Conservation (phyloP, 2,113 vertebrate genomes). For the Epinephelus moara region DNA sequence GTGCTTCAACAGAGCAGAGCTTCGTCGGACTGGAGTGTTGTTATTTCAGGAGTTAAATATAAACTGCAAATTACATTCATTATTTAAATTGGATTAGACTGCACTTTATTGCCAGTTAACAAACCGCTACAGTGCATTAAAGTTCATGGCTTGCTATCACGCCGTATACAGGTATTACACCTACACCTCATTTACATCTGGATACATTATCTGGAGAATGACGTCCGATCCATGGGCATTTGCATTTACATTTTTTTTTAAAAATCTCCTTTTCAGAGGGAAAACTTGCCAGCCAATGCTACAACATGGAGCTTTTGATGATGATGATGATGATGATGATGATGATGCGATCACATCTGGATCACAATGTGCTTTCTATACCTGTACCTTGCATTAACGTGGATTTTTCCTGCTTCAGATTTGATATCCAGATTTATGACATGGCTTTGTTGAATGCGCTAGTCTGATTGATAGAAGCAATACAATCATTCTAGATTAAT, state of each 20-base stretch:
- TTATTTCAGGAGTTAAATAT: slow-evolving; percentile 28
- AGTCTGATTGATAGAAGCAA: too few relatives aligned
- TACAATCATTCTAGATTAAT: too few relatives aligned
- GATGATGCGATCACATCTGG: neutral
- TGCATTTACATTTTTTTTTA: too few relatives aligned
- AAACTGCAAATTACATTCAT: slow-evolving; percentile 5
- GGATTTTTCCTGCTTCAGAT: too few relatives aligned
- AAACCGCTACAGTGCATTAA: neutral
- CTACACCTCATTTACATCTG: neutral
- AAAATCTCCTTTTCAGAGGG: too few relatives aligned
- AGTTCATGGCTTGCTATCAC: neutral
- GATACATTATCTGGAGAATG: neutral
- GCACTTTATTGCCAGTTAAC: neutral
- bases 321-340: too few relatives aligned
- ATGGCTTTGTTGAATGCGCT: too few relatives aligned
- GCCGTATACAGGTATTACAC: neutral
- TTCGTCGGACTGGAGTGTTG: slow-evolving; percentile 8
- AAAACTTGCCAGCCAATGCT: neutral
- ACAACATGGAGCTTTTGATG: too few relatives aligned
- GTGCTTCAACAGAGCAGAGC: slow-evolving; percentile 7
- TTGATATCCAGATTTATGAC: too few relatives aligned
- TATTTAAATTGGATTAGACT: neutral
- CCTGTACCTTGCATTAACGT: neutral
- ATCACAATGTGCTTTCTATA: neutral
- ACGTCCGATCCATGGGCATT: neutral